phyloP scores from a whole-genome alignment of 2,888 invertebrate species.

The Cerceris ruficornis region DNA sequence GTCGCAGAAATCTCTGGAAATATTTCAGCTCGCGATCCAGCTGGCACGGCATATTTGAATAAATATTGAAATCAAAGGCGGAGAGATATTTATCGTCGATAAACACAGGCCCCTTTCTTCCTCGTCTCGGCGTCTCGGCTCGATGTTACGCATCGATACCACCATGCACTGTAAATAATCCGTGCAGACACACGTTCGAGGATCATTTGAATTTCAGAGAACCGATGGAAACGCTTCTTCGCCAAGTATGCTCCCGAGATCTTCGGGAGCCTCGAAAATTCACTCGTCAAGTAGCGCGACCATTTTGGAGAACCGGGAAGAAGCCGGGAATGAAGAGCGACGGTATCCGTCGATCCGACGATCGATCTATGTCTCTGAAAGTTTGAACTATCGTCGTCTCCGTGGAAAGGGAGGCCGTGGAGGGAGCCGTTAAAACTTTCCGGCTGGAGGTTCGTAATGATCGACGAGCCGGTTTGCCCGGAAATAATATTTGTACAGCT shows the following conservation, averaged over 20 bases:
- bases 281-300: background rate
- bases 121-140: background rate
- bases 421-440: constrained; percentile 65
- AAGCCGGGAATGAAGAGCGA: background rate
- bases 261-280: background rate
- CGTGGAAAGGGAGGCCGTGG: constrained; percentile 3
- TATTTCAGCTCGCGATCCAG: background rate
- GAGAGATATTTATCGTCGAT: constrained; percentile 3
- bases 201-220: constrained; percentile 1
- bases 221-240: background rate
- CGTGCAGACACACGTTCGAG: too few relatives aligned
- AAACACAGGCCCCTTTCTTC: background rate
- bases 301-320: background rate
- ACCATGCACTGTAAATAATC: background rate
- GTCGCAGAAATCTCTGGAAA: background rate
- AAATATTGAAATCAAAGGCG: background rate
- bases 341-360: constrained; percentile 30
- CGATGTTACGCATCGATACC: background rate
- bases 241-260: background rate
- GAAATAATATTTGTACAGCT: constrained; percentile 79
- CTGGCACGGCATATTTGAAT: background rate
- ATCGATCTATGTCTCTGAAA: constrained; percentile 35
- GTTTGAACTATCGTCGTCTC: constrained; percentile 48
- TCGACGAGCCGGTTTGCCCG: constrained; percentile 73
- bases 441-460: constrained; percentile 70